A percentile compares a stretch with the other conserved stretches of the same genome.
Conservation (phyloP, 2,888 invertebrate species). For the Bibio marci region DNA sequence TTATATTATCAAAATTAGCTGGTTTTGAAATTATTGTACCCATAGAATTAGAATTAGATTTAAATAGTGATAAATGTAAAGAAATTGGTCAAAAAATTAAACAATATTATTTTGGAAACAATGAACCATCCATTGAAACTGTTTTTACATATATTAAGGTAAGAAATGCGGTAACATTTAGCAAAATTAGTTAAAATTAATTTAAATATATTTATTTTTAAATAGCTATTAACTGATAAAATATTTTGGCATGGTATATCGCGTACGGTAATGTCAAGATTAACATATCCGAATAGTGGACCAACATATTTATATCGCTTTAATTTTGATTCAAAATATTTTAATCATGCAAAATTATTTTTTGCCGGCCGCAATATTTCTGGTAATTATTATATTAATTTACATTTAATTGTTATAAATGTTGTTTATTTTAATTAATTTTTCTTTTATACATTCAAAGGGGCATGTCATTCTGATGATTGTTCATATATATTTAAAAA, state of each 20-base stretch:
- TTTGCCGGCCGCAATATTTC: conserved; percentile 17
- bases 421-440: background rate
- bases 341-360: conserved; percentile 9
- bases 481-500: conserved; percentile 20
- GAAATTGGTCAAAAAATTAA: conserved; percentile 18
- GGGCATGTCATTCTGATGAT: conserved; percentile 26
- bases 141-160: conserved; percentile 2
- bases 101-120: conserved; percentile 19
- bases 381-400: background rate
- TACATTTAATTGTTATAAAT: background rate
- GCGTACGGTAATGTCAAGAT: conserved; percentile 17
- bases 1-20: background rate
- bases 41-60: conserved; percentile 7
- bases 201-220: conserved; percentile 5
- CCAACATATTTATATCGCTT: conserved; percentile 27
- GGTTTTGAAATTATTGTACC: conserved; percentile 1
- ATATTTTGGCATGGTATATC: conserved; percentile 25
- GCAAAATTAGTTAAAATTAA: too few species aligned
- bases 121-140: conserved; percentile 7
- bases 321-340: conserved; percentile 21
- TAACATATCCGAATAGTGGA: conserved; percentile 15
- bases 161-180: background rate
- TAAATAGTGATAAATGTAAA: conserved; percentile 13
- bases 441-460: conserved; percentile 9
- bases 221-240: conserved; percentile 19